Percentiles rank a stretch among this genome's conserved stretches.
phyloP scores from a whole-genome alignment of 2,113 vertebrate species.

The Chrysemys picta region DNA sequence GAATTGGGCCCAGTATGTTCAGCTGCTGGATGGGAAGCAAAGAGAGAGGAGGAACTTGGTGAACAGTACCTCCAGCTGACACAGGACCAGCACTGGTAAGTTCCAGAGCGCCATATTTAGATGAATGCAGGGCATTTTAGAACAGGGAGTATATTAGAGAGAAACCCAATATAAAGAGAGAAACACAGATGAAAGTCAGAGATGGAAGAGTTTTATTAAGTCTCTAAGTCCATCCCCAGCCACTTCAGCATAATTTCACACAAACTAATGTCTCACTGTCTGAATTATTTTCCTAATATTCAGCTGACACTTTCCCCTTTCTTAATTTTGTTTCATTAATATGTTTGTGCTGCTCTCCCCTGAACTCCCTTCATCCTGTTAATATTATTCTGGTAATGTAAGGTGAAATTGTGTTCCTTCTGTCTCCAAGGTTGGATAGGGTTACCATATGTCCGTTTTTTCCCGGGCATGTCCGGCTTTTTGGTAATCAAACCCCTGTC shows the following conservation, averaged over 20 bases:
- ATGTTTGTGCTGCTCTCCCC: background rate
- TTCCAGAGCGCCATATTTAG: background rate
- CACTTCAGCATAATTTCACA: background rate
- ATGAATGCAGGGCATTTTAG: background rate
- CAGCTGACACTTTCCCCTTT: fast-evolving
- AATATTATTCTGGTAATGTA: background rate
- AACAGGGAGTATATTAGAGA: background rate
- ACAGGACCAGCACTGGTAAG: background rate
- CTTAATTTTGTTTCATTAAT: background rate
- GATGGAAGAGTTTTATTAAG: background rate
- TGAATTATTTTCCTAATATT: background rate
- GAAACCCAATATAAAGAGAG: background rate
- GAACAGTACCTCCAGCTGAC: background rate
- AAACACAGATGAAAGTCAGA: background rate
- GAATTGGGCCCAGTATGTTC: background rate
- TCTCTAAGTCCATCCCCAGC: background rate
- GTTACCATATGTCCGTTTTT: too few relatives aligned
- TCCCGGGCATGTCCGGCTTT: too few relatives aligned
- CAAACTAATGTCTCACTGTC: background rate
- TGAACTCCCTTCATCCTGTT: background rate
- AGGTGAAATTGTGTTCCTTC: background rate
- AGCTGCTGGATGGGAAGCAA: background rate
- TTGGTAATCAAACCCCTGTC: too few relatives aligned
- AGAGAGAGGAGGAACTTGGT: background rate
- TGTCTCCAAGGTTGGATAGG: background rate